phyloP scores from a whole-genome alignment of 2,888 invertebrate genomes.

The Ormia ochracea region DNA sequence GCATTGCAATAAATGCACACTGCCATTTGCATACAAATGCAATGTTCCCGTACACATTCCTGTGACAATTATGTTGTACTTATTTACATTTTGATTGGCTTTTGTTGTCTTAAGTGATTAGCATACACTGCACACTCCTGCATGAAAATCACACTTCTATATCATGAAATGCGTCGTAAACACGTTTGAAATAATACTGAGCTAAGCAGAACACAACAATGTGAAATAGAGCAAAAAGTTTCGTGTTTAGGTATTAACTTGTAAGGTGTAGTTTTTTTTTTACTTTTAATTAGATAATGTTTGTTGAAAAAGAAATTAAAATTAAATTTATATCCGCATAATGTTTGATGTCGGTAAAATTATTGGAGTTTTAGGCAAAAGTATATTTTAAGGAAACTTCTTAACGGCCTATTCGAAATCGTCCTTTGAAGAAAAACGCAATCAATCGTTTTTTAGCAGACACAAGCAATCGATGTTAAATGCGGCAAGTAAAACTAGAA shows the following conservation, averaged over 20 bases:
- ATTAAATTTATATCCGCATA: too few species aligned
- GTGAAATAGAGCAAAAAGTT: conserved; percentile 1
- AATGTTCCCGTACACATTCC: conserved; percentile 28
- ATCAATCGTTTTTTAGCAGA: too few species aligned
- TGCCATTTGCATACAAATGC: not conserved
- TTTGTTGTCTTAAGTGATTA: conserved; percentile 67
- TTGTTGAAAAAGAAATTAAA: not conserved
- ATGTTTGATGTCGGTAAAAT: too few species aligned
- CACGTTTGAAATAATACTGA: conserved; percentile 29
- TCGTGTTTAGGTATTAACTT: conserved; percentile 18
- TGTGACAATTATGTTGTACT: conserved; percentile 62
- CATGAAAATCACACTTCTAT: not conserved
- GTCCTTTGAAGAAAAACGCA: too few species aligned
- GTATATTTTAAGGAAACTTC: too few species aligned
- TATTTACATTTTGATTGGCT: conserved; percentile 67
- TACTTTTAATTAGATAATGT: not conserved
- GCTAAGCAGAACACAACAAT: conserved; percentile 11
- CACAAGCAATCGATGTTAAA: too few species aligned
- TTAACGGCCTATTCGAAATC: too few species aligned
- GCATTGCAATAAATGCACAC: conserved; percentile 21
- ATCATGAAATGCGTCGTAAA: conserved; percentile 23
- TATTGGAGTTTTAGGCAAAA: too few species aligned
- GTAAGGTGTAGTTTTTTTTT: conserved; percentile 17
- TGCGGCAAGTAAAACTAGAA: too few species aligned
- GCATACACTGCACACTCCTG: conserved; percentile 51